Percentiles rank a stretch among this genome's conserved stretches.
These are phyloP conservation scores for Lates japonicus DNA, from an alignment of 2,797 vertebrate genomes.

Conservation along the genomic window DNA sequence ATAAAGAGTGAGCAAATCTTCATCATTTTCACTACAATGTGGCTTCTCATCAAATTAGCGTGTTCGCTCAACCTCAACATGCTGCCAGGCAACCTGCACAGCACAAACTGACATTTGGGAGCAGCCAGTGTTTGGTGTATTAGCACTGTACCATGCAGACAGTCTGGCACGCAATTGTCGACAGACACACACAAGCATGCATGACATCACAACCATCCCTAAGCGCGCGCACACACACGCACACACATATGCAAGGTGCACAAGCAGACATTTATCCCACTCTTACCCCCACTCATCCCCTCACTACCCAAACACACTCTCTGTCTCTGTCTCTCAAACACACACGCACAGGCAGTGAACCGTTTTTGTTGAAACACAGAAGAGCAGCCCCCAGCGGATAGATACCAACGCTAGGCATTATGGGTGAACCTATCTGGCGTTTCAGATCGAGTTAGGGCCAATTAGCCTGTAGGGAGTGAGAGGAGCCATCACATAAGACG, in stretches of 20 bases:
- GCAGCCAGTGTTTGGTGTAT: slow-evolving; percentile 45
- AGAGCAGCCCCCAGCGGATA: slow-evolving; percentile 54
- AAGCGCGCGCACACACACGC: neutral
- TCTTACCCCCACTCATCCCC: neutral
- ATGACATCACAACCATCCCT: neutral
- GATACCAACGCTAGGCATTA: slow-evolving; percentile 64
- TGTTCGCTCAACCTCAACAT: slow-evolving; percentile 46
- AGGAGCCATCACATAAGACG: slow-evolving; percentile 37
- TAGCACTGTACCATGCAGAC: slow-evolving; percentile 56
- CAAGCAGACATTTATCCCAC: slow-evolving; percentile 28
- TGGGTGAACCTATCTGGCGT: slow-evolving; percentile 59
- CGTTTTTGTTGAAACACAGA: slow-evolving; percentile 45
- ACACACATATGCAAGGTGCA: slow-evolving; percentile 27
- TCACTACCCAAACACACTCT: slow-evolving; percentile 21
- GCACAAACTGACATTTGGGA: slow-evolving; percentile 66
- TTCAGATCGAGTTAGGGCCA: slow-evolving; percentile 66
- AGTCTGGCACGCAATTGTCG: slow-evolving; percentile 53
- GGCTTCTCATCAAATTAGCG: slow-evolving; percentile 59
- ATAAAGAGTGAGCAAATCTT: slow-evolving; percentile 46
- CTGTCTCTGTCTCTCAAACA: neutral
- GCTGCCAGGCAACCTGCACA: slow-evolving; percentile 69
- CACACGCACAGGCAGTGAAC: slow-evolving; percentile 19
- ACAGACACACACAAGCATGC: slow-evolving; percentile 37
- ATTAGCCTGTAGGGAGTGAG: slow-evolving; percentile 61
- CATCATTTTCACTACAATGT: slow-evolving; percentile 41